Base-by-base conservation (phyloP, 2,888 invertebrate genomes). In the Cryptophagus acutangulus region DNA sequence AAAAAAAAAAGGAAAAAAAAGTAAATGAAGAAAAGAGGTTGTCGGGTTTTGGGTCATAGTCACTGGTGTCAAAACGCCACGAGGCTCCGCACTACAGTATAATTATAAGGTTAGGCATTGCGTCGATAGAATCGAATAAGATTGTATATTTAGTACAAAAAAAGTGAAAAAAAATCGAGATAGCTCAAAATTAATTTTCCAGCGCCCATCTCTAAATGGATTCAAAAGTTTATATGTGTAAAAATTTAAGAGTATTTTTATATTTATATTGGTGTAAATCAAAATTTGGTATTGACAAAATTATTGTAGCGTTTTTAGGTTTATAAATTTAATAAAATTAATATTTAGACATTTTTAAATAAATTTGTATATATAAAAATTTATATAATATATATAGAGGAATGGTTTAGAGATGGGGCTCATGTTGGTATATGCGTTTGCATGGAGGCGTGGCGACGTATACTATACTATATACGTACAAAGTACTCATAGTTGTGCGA, bases 321-420 rank as follows among this genome's bases (percentile, higher is more conserved):
- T 70, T 63, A 63, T 65, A 66, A 66, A 64, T 67, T 69, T 68
- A 67, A 69, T 77, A 76, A 76, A 74, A 72, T 75, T 77, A 76
- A 70, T 72, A 71, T 78, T 79, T 79, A 79, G 79, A 78, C 74
- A 70, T 79, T 69, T 79, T 76, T 77, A 76, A 77, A 77, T 70
- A 62, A 78, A 78, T 77, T 77, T 79, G 79, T 79, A 79, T 79
- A 79, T 75, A 79, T 73, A 72, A 74, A 74, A 75, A 75, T 73
- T 74, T 74, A 75, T 75, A 75, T 74, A 73, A 73, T 74, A 74
- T 74, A 74, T 74, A 75, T 72, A 74, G 70, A 71, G 68, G 67
- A 16, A 65, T 54, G 59, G 53, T 64, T 63, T 57, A 65, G 64
- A 64, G 63, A 63, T 66, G 64, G 69, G 68, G 66, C 64, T 55